Evolutionary conservation across 2,113 vertebrate genomes (phyloP).

Genomic region (Eulemur rufifrons): DNA sequence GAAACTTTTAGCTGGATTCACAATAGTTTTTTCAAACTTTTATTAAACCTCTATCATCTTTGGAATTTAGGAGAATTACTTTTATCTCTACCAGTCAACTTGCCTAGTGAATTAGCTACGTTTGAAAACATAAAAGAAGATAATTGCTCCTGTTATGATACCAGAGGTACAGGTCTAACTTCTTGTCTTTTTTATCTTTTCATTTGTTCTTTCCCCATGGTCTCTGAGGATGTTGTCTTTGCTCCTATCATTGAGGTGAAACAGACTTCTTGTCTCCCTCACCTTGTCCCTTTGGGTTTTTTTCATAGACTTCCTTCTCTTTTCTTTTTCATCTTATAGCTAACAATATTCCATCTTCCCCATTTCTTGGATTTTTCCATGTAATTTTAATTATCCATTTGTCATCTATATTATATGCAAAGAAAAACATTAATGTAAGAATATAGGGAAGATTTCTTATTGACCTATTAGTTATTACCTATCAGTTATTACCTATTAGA

Average conservation of each 20-base stretch:
- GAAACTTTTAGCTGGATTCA: conserved; percentile 6
- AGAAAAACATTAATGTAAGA: background rate
- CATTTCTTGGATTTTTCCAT: background rate
- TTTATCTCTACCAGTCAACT: background rate
- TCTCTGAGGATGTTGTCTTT: background rate
- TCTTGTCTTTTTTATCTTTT: background rate
- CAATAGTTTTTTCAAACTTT: background rate
- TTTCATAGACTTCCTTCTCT: background rate
- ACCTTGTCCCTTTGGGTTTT: background rate
- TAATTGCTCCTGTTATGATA: background rate
- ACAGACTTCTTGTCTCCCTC: background rate
- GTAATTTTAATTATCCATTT: background rate
- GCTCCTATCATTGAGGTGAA: background rate
- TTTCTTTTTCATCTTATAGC: background rate
- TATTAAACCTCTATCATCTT: conserved; percentile 14
- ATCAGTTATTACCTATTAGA: background rate
- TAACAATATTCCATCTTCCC: background rate
- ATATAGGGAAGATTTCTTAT: background rate
- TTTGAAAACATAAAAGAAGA: conserved; percentile 20
- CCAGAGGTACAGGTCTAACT: background rate
- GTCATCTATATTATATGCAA: background rate
- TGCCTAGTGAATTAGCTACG: background rate
- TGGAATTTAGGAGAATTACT: conserved; percentile 15
- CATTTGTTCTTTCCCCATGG: background rate
- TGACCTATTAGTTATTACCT: background rate